phyloP scores from a whole-genome alignment of 2,113 vertebrate genomes.

The Mormoops blainvillei region DNA sequence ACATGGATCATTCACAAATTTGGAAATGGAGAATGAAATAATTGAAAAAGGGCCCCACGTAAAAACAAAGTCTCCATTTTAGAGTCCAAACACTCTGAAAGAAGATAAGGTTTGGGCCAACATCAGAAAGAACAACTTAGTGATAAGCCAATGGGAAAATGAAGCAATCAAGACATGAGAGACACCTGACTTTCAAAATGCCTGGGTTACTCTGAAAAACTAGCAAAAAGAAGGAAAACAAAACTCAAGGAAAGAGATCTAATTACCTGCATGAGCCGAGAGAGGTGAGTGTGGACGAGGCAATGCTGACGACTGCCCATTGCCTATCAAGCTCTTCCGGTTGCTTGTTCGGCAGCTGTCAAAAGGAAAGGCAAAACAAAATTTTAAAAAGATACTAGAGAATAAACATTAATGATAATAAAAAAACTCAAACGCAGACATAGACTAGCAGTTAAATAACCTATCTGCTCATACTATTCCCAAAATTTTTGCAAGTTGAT shows the following conservation, averaged over 20 bases:
- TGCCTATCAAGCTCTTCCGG: constrained; percentile 96
- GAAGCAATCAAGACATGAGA: background rate
- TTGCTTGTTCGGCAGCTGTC: constrained; percentile 95
- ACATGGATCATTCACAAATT: background rate
- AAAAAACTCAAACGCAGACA: background rate
- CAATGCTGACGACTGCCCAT: constrained; percentile 90
- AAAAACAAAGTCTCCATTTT: background rate
- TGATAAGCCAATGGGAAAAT: background rate
- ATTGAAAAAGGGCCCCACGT: background rate
- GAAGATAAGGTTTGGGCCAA: background rate
- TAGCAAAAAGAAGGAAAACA: constrained; percentile 14
- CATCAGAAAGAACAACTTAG: background rate
- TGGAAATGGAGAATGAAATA: background rate
- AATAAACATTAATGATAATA: background rate
- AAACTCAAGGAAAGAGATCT: background rate
- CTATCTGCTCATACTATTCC: background rate
- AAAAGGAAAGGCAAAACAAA: constrained; percentile 60
- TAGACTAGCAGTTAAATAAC: background rate
- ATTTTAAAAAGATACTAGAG: background rate
- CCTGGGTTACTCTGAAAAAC: background rate
- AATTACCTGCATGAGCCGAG: constrained; percentile 92
- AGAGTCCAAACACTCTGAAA: background rate
- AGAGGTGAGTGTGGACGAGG: constrained; percentile 95
- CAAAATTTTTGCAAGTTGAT: background rate
- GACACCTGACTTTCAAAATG: background rate